Percentiles rank a stretch among this genome's conserved stretches.
phyloP scores from a whole-genome alignment of 2,797 vertebrate genomes.

The Heteromormyrus szaboi region DNA sequence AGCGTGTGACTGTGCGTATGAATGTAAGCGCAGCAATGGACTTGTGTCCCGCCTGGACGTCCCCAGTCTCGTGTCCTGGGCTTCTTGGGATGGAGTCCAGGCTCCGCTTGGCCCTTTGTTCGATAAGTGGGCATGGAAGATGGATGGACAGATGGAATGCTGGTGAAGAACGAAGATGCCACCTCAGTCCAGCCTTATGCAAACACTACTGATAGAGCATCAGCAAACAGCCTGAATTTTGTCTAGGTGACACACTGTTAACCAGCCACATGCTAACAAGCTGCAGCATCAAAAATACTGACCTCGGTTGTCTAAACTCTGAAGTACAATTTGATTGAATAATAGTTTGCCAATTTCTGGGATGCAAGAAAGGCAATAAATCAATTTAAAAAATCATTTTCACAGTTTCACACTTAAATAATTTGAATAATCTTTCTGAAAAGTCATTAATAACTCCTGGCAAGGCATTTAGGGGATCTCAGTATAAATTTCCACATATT shows the following conservation, averaged over 20 bases:
- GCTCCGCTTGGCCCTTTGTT: neutral
- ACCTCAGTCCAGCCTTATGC: neutral
- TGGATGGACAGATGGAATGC: neutral
- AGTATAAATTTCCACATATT: neutral
- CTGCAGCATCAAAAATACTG: neutral
- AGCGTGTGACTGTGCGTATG: neutral
- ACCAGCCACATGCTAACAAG: neutral
- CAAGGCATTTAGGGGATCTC: neutral
- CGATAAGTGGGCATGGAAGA: neutral
- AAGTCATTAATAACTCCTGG: neutral
- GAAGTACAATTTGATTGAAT: neutral
- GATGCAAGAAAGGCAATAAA: neutral
- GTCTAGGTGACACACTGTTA: neutral
- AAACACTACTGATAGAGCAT: neutral
- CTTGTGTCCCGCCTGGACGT: neutral
- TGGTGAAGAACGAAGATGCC: neutral
- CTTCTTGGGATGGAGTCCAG: neutral
- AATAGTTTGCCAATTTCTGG: neutral
- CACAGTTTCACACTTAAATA: slow-evolving; percentile 1
- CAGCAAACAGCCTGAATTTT: neutral
- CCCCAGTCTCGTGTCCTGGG: neutral
- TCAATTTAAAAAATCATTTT: neutral
- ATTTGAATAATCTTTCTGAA: neutral
- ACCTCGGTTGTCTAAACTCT: neutral
- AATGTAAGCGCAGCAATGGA: neutral